These are phyloP conservation scores for Centrocercus urophasianus DNA, from an alignment of 2,113 vertebrate species.

Conservation along the genomic window DNA sequence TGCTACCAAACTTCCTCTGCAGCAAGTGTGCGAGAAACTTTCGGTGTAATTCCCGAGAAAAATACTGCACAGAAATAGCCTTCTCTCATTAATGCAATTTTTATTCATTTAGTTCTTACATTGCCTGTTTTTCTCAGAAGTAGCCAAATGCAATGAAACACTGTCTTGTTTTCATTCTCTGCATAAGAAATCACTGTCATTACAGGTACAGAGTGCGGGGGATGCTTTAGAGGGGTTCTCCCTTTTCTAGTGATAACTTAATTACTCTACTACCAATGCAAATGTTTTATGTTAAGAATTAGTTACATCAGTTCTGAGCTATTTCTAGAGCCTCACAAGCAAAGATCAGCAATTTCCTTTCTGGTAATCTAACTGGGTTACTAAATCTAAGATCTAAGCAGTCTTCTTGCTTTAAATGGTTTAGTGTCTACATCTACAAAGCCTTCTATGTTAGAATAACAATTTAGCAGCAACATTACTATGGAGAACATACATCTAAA, in stretches of 20 bases:
- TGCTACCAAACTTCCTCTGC: background rate
- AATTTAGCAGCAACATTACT: background rate
- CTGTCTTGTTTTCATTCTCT: background rate
- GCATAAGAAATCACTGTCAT: background rate
- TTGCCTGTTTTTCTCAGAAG: background rate
- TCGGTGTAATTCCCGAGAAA: background rate
- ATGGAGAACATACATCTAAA: background rate
- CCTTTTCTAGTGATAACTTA: background rate
- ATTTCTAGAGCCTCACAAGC: slow-evolving; percentile 42
- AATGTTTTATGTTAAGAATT: slow-evolving; percentile 49
- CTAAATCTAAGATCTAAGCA: slow-evolving; percentile 50
- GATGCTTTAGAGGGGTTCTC: background rate
- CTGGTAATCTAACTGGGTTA: slow-evolving; percentile 34
- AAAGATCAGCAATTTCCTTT: slow-evolving; percentile 41
- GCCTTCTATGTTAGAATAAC: background rate
- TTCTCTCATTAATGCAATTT: background rate
- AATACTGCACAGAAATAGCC: background rate
- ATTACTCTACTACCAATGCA: background rate
- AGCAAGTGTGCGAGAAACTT: background rate
- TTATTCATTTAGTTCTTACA: background rate
- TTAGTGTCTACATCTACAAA: slow-evolving; percentile 5
- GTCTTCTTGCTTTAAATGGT: slow-evolving; percentile 25
- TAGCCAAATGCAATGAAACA: background rate
- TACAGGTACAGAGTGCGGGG: background rate
- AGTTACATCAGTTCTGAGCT: slow-evolving; percentile 16